Evolutionary conservation across 2,113 vertebrate genomes (phyloP).

Genomic region (Thermophis baileyi): DNA sequence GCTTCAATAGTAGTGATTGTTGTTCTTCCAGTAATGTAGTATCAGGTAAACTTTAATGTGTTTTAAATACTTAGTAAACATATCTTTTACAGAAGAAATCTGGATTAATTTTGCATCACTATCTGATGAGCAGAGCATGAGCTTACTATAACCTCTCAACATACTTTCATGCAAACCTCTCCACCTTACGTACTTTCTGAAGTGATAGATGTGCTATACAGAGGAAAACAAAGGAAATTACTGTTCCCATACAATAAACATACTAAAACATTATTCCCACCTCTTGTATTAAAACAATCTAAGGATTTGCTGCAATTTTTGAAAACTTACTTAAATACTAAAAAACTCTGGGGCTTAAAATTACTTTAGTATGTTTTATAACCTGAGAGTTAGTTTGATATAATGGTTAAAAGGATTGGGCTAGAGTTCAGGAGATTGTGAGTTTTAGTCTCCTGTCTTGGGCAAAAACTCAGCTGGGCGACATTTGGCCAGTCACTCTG

Average conservation of each 20-base stretch:
- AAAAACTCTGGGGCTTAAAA: neutral
- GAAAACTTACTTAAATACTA: neutral
- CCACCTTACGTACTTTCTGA: constrained; percentile 39
- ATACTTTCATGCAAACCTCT: constrained; percentile 47
- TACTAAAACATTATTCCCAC: neutral
- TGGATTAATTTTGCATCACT: constrained; percentile 87
- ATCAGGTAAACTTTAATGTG: constrained; percentile 83
- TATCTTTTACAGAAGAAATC: constrained; percentile 75
- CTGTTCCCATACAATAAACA: neutral
- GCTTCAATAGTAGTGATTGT: constrained; percentile 73
- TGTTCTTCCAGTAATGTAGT: constrained; percentile 73
- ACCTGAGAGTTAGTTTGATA: neutral
- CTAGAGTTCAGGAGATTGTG: neutral
- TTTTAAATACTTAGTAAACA: constrained; percentile 90
- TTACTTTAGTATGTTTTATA: neutral
- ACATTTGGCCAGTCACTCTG: neutral
- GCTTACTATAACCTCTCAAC: constrained; percentile 64
- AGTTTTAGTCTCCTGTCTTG: no score
- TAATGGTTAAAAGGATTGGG: neutral
- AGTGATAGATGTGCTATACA: neutral
- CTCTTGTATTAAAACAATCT: neutral
- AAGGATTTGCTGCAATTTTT: neutral
- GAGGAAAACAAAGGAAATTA: neutral
- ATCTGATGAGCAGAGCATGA: constrained; percentile 73
- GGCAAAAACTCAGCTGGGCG: neutral